A percentile compares a stretch with the other conserved stretches of the same genome.
Evolutionary conservation across 2,888 invertebrate species (phyloP).

Genomic region (Camptogramma bilineatum): DNA sequence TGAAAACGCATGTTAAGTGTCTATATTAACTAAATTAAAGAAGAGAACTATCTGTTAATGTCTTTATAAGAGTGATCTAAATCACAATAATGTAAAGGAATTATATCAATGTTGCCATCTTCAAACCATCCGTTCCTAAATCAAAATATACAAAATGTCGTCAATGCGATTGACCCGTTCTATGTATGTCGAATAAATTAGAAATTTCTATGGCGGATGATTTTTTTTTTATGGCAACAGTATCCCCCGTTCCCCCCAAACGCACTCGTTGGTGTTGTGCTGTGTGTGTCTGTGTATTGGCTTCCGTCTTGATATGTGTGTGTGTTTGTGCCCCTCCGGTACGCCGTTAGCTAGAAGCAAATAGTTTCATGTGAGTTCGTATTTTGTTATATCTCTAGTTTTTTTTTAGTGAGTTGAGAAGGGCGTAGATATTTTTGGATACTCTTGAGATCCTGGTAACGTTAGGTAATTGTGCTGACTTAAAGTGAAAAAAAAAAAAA

Average conservation of each 20-base stretch:
- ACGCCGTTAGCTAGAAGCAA: slow-evolving; percentile 84
- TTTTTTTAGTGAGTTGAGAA: slow-evolving; percentile 9
- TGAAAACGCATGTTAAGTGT: slow-evolving; percentile 62
- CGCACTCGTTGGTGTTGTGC: slow-evolving; percentile 72
- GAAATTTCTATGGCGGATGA: slow-evolving; percentile 44
- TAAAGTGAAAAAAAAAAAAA: no score
- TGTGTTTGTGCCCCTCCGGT: slow-evolving; percentile 76
- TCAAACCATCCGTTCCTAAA: slow-evolving; percentile 49
- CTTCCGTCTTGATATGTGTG: slow-evolving; percentile 85
- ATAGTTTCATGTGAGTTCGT: slow-evolving; percentile 75
- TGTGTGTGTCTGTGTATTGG: slow-evolving; percentile 77
- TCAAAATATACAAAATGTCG: slow-evolving; percentile 35
- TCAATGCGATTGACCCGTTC: slow-evolving; percentile 29
- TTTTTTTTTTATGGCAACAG: slow-evolving; percentile 64
- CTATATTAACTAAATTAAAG: slow-evolving; percentile 63
- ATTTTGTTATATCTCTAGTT: slow-evolving; percentile 50
- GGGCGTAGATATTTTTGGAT: slow-evolving; percentile 21
- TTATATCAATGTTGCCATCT: slow-evolving; percentile 71
- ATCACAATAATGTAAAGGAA: slow-evolving; percentile 81
- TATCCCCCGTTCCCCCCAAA: slow-evolving; percentile 52
- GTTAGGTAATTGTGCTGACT: no score
- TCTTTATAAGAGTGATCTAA: slow-evolving; percentile 83
- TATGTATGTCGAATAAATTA: slow-evolving; percentile 28
- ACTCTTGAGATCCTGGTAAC: neutral
- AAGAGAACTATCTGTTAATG: slow-evolving; percentile 80